Percentiles rank a stretch among this genome's conserved stretches.
phyloP scores from a whole-genome alignment of 1,140 invertebrate genomes.

The Pseudomyrmex flavicornis region DNA sequence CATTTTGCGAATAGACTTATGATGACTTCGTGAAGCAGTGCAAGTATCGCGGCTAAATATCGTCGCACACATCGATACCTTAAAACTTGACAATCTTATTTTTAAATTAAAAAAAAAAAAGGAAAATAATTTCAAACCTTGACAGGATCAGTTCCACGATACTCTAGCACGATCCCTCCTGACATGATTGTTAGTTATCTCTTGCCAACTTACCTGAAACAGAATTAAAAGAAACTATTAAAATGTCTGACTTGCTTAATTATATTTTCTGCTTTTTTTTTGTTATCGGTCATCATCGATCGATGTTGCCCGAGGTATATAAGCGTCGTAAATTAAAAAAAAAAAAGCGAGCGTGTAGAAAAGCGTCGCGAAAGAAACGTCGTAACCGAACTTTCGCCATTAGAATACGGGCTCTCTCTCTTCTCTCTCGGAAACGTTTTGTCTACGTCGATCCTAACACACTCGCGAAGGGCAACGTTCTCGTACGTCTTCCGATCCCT shows the following conservation, averaged over 20 bases:
- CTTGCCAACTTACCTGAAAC: conserved; percentile 67
- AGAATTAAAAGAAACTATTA: conserved; percentile 27
- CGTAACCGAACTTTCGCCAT: conserved; percentile 34
- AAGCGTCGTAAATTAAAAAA: background rate
- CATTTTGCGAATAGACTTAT: no score
- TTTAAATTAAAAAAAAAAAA: no score
- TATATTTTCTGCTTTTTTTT: background rate
- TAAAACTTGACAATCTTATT: no score
- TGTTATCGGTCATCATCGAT: background rate
- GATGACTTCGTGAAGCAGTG: no score
- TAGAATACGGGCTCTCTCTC: conserved; percentile 35
- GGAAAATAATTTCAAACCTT: conserved; percentile 37
- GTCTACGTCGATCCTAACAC: conserved; percentile 39
- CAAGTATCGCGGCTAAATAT: no score
- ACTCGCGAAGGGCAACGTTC: conserved; percentile 43
- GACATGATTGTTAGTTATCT: background rate
- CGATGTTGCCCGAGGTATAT: background rate
- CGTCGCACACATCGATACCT: no score
- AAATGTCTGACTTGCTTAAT: background rate
- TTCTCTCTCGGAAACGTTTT: conserved; percentile 4
- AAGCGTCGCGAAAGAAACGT: no score
- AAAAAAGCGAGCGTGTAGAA: conserved; percentile 1
- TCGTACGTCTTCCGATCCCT: conserved; percentile 43
- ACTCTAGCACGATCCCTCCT: background rate
- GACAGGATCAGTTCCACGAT: background rate